These are phyloP conservation scores for Numenius arquata DNA, from an alignment of 2,113 vertebrate genomes.

Conservation along the genomic window DNA sequence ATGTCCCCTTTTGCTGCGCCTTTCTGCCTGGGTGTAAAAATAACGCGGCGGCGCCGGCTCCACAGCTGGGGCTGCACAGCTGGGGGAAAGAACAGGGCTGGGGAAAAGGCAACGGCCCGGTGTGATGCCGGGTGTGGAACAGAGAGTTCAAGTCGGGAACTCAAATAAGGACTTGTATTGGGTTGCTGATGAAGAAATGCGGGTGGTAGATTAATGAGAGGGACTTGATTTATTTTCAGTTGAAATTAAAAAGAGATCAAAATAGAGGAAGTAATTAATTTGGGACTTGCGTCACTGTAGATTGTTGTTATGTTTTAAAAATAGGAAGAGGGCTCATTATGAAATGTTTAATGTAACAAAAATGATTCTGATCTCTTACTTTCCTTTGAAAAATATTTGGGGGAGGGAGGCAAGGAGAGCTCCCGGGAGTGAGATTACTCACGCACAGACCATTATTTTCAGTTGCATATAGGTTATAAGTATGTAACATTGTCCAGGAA, in stretches of 20 bases:
- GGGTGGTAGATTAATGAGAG: not conserved
- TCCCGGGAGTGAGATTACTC: not conserved
- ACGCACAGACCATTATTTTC: not conserved
- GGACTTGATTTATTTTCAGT: slow-evolving; percentile 34
- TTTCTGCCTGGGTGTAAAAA: slow-evolving; percentile 45
- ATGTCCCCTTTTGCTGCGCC: not conserved
- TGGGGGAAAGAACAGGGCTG: slow-evolving; percentile 11
- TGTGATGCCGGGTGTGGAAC: not conserved
- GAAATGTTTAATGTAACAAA: not conserved
- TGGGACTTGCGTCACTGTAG: slow-evolving; percentile 26
- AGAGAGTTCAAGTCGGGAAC: not conserved
- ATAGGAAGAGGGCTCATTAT: not conserved
- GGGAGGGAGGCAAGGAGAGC: not conserved
- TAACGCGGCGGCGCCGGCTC: slow-evolving; percentile 8
- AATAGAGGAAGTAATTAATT: slow-evolving; percentile 42
- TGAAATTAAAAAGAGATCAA: not conserved
- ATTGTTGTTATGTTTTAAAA: not conserved
- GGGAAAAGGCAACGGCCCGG: not conserved
- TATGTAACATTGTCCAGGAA: not conserved
- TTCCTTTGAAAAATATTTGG: not conserved
- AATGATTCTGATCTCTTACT: not conserved
- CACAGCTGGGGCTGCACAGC: slow-evolving; percentile 17
- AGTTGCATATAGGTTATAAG: not conserved
- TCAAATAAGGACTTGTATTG: not conserved
- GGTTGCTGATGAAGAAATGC: not conserved